Conservation (phyloP, 2,888 invertebrate genomes). For the Pardosa pseudoannulata region DNA sequence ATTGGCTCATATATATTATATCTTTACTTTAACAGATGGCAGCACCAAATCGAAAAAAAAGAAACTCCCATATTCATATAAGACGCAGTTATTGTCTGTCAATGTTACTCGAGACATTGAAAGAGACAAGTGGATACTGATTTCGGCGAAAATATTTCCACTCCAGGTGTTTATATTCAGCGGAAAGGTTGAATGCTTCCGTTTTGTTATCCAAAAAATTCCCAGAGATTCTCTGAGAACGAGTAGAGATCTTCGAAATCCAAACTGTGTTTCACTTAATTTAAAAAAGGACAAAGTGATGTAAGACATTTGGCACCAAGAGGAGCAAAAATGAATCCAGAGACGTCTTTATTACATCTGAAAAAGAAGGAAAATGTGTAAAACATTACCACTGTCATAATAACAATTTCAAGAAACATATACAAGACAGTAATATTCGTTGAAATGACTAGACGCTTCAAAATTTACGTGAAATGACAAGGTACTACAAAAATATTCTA, state of each 20-base stretch:
- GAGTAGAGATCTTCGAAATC: not conserved
- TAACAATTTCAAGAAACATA: too few species aligned
- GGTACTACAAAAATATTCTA: too few species aligned
- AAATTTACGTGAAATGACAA: too few species aligned
- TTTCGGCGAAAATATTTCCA: not conserved
- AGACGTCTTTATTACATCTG: not conserved
- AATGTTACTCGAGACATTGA: not conserved
- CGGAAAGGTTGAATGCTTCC: not conserved
- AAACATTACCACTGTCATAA: too few species aligned
- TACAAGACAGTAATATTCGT: too few species aligned
- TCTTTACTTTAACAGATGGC: not conserved
- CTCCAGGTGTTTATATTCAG: not conserved
- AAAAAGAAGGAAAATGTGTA: not conserved
- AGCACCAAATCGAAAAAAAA: conserved; percentile 5
- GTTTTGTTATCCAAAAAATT: not conserved
- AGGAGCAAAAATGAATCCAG: not conserved
- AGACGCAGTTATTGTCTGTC: not conserved
- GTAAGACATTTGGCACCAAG: not conserved
- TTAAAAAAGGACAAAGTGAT: not conserved
- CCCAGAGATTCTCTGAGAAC: not conserved
- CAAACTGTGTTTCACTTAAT: not conserved
- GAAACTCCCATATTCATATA: not conserved
- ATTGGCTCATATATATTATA: not conserved
- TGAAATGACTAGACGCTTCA: too few species aligned
- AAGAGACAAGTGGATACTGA: not conserved